Evolutionary conservation across 2,113 vertebrate species (phyloP).

Genomic region (Enhydra lutris): DNA sequence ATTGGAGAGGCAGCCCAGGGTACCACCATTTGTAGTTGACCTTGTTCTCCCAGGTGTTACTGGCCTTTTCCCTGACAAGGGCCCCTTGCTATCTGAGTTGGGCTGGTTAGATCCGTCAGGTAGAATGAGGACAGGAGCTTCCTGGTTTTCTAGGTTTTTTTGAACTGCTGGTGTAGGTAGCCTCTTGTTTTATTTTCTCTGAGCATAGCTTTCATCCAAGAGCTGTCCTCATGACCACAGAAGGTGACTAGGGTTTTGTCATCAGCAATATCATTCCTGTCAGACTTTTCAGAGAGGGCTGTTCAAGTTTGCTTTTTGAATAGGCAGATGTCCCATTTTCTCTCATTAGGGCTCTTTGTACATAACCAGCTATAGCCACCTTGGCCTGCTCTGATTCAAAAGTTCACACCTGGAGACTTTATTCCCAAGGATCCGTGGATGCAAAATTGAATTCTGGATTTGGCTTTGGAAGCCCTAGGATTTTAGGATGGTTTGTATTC

Average conservation of each 20-base stretch:
- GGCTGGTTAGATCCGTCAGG: neutral
- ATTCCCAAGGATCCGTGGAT: neutral
- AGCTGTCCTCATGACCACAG: neutral
- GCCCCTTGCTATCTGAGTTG: neutral
- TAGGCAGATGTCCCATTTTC: slow-evolving; percentile 27
- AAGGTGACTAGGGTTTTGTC: neutral
- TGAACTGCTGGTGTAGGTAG: slow-evolving; percentile 9
- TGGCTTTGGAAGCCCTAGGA: neutral
- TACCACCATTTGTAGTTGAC: neutral
- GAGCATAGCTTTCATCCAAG: slow-evolving; percentile 9
- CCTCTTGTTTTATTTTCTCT: slow-evolving; percentile 11
- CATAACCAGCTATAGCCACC: slow-evolving; percentile 7
- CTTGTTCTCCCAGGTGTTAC: neutral
- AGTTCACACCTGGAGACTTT: slow-evolving; percentile 39
- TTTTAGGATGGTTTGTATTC: slow-evolving; percentile 40
- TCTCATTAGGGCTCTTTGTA: slow-evolving; percentile 36
- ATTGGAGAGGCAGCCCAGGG: neutral
- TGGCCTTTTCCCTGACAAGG: slow-evolving; percentile 16
- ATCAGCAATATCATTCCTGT: slow-evolving; percentile 7
- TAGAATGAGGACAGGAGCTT: neutral
- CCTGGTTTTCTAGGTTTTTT: slow-evolving; percentile 32
- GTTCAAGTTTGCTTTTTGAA: slow-evolving; percentile 36
- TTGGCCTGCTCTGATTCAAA: slow-evolving; percentile 22
- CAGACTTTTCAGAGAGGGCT: neutral
- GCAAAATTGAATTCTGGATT: slow-evolving; percentile 21